Evolutionary conservation across 2,797 vertebrate species (phyloP).

Genomic region (Phataginus tricuspis): DNA sequence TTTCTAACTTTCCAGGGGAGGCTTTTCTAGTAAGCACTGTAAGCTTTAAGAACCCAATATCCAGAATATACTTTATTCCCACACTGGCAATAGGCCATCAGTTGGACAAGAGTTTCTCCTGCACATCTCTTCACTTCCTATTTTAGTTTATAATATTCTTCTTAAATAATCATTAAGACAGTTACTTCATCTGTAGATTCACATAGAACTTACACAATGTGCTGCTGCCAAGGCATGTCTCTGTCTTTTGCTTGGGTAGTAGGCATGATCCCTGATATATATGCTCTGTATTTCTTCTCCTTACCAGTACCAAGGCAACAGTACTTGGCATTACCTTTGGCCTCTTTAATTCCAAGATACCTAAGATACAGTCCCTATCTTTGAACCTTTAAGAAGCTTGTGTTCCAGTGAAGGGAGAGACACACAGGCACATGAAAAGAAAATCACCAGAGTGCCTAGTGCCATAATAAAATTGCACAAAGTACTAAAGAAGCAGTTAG

Average conservation of each 20-base stretch:
- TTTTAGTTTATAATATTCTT: constrained; percentile 5
- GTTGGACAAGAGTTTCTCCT: neutral
- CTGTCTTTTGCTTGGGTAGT: neutral
- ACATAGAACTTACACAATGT: neutral
- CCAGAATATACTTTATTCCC: neutral
- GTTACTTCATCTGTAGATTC: neutral
- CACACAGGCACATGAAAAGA: neutral
- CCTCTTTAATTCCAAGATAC: neutral
- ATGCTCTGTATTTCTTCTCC: neutral
- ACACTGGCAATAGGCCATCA: neutral
- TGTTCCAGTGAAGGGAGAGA: neutral
- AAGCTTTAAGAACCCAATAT: neutral
- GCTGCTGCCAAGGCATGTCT: neutral
- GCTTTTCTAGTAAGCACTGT: neutral
- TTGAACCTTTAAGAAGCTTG: neutral
- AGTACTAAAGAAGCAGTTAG: neutral
- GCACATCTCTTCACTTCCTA: neutral
- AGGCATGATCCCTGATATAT: neutral
- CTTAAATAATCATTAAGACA: neutral
- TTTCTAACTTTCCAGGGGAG: neutral
- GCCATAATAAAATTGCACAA: neutral
- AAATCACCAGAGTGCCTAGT: neutral
- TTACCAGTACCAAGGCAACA: neutral
- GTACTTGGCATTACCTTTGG: neutral
- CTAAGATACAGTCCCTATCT: neutral